Base-by-base conservation (phyloP, 2,888 invertebrate genomes). In the Tiliacea citrago region DNA sequence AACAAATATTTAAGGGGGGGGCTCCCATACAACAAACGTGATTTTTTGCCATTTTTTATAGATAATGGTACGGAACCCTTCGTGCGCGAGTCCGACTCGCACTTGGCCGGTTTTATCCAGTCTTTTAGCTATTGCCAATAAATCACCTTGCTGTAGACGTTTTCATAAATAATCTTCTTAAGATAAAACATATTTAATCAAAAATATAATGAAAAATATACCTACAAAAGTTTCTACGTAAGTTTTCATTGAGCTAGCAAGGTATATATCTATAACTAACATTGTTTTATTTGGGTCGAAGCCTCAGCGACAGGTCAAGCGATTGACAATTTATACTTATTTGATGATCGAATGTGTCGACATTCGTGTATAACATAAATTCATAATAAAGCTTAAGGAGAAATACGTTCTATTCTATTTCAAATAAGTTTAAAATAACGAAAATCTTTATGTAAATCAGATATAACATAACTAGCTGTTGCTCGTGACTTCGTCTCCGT, bases 241-340 rank as follows among this genome's bases (percentile, higher is more conserved):
- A 21, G 24, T 60, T 49, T 73, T 47, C 42, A 53, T 53, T 51
- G 3, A 53, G 45, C 47, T n/a, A 53, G 45, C 49, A 47, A 66
- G 35, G 21, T 16, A 16, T 16, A 16, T 66, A 29, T 42, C 53
- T 55, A 77, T 42, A 73, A 60, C 39, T 47, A 66, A 51, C 24
- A 49, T 55, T 10, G 68, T 72, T 77, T 77, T 77, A 81, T 81
- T 73, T 77, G 67, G 82, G 67, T 81, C 82, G 65, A 61, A 60
- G 68, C 47, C 53, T 68, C 35, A 60, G 55, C 55, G 42, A 12
- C 39, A 73, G 78, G 78, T 81, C 81, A 82, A 35, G 61, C 78
- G n/a, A 81, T 82, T 82, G 82, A 67, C 81, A 81, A 77, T 55
- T 49, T 47, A 57, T 29, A 60, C 47, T 66, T 62, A 79, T 69